Base-by-base conservation (phyloP, 2,113 vertebrate species). In the Cebus imitator region DNA sequence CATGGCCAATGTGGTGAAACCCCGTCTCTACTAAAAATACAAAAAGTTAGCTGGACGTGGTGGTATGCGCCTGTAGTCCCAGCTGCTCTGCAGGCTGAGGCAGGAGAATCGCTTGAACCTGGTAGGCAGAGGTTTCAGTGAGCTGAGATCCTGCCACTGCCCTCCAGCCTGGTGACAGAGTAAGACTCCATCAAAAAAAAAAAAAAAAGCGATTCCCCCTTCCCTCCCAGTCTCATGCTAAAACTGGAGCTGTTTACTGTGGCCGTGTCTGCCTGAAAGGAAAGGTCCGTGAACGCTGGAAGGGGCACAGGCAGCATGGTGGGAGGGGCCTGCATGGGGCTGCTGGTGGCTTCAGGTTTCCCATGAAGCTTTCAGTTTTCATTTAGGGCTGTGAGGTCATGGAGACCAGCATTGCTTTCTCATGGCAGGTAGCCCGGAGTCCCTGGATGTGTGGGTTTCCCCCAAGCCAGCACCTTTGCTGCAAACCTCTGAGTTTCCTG, bases 251-350 rank as follows among this genome's bases (percentile, higher is more conserved):
- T 40, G 4, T 37, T 8, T 1, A 3, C 12, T 6, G 32, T 13
- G 45, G 57, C 64, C 7, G 27, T 14, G 2, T 66, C 35, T 61
- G 50, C 23, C 32, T 30, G n/a, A 23, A 23, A 4, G 2, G 3
- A 18, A 68, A 23, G 23, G 6, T 10, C 12, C 2, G 43, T 6
- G 27, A 20, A 21, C 14, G 82, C 64, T 57, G 73, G 85, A 23
- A 35, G 6, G 37, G 3, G 61, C 1, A 0, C 9, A 17, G 64
- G 12, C 13, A 4, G 72, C 10, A 6, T 14, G 1, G 0, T 3
- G 32, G 58, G 64, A 4, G 52, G 73, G 87, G 21, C 83, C 2
- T 1, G 5, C 73, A 2, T 8, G 37, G 52, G 55, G 37, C 66
- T 1, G 55, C 1, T 2, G 13, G 32, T 68, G 66, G 66, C 66